These are phyloP conservation scores for Pseudomyrmex dendroicus DNA, from an alignment of 1,140 invertebrate genomes.

Conservation along the genomic window DNA sequence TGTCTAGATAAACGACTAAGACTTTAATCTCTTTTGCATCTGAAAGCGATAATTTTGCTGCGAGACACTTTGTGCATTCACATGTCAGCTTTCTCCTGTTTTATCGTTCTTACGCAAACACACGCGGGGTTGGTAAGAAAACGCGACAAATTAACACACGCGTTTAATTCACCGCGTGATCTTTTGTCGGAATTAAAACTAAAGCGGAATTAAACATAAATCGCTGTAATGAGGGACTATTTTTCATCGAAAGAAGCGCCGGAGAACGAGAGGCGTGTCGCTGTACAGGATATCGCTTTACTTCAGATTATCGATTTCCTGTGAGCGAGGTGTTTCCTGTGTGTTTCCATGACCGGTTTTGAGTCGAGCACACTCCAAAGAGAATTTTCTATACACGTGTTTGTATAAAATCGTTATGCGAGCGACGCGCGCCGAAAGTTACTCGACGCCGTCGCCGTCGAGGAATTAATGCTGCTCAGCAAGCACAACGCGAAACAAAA, in stretches of 20 bases:
- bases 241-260: slow-evolving; percentile 16
- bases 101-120: slow-evolving; percentile 47
- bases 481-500: slow-evolving; percentile 76
- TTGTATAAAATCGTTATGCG: slow-evolving; percentile 37
- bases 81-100: slow-evolving; percentile 38
- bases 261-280: background rate
- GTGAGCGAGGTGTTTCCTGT: background rate
- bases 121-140: background rate
- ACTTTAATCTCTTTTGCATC: slow-evolving; percentile 8
- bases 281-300: slow-evolving; percentile 3
- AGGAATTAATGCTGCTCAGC: slow-evolving; percentile 77
- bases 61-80: slow-evolving; percentile 15
- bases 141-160: background rate
- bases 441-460: slow-evolving; percentile 53
- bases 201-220: background rate
- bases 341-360: background rate
- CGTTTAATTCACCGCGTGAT: background rate
- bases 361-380: background rate
- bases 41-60: slow-evolving; percentile 23
- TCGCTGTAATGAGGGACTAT: no score
- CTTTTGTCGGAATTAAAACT: background rate
- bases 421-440: slow-evolving; percentile 64
- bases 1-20: slow-evolving; percentile 14
- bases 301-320: slow-evolving; percentile 37
- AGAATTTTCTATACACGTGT: background rate